Conservation (phyloP, 2,888 invertebrate species). For the Rhingia rostrata region DNA sequence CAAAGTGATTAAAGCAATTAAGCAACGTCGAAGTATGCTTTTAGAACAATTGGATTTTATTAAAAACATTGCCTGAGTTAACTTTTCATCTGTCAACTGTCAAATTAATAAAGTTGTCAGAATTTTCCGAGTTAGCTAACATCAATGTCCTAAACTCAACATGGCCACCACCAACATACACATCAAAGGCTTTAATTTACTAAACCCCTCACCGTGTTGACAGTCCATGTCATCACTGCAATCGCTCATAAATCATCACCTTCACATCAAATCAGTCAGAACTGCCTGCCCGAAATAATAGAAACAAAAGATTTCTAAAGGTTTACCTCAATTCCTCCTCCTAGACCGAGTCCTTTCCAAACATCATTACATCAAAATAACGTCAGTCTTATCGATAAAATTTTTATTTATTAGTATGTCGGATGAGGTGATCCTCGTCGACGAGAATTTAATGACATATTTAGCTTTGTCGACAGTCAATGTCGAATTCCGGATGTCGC, state of each 20-base stretch:
- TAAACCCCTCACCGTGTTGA: background rate
- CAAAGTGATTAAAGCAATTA: no score
- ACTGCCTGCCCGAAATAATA: slow-evolving; percentile 49
- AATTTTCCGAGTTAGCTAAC: no score
- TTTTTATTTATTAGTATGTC: slow-evolving; percentile 59
- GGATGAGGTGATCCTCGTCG: slow-evolving; percentile 31
- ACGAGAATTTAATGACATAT: slow-evolving; percentile 73
- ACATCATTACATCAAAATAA: slow-evolving; percentile 26
- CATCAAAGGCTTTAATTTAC: background rate
- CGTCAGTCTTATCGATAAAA: slow-evolving; percentile 20
- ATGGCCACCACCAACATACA: background rate
- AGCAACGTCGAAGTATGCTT: no score
- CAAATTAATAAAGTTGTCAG: no score
- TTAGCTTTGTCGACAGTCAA: slow-evolving; percentile 49
- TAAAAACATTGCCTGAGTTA: no score
- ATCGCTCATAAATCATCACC: slow-evolving; percentile 54
- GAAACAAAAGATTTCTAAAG: background rate
- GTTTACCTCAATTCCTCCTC: slow-evolving; percentile 59
- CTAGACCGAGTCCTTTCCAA: slow-evolving; percentile 6
- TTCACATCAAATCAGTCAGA: slow-evolving; percentile 12
- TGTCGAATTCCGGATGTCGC: slow-evolving; percentile 72
- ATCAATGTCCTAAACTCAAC: no score
- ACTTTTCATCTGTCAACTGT: no score
- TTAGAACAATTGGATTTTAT: no score
- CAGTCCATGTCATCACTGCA: slow-evolving; percentile 18